Base-by-base conservation (phyloP, 2,797 vertebrate species). In the Gymnoscopelus braueri region DNA sequence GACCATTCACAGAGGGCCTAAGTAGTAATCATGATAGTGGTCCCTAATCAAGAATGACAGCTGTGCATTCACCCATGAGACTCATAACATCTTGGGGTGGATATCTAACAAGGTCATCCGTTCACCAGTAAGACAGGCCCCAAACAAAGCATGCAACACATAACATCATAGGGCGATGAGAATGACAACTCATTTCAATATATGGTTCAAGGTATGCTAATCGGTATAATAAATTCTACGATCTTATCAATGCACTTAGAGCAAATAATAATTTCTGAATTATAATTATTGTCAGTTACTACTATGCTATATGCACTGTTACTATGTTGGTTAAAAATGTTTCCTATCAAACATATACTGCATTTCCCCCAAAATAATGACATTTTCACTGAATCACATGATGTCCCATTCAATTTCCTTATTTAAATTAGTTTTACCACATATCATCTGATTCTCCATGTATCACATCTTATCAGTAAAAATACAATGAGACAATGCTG, bases 1-100 rank as follows among this genome's bases (percentile, higher is more conserved):
- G 56, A 72, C 65, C 60, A 49, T 75, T 79, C 61, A 78, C 63
- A 67, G 72, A 75, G 70, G 71, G 82, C 77, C 79, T 79, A 73
- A 79, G 77, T 84, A 78, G 69, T 80, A 90, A 91, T 93, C 81
- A 88, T 60, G 83, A 75, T 84, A 92, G 87, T 91, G 86, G 86
- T 87, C 80, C 71, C 80, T 93, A 90, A 93, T 89, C 83, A 87
- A 87, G 80, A 59, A 75, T 84, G 82, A 86, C 81, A 92, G 88
- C 80, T 86, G 79, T 78, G 69, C 78, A 80, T 85, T 86, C 73
- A 79, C 89, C 84, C 90, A 65, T 67, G 89, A 91, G 89, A 89
- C 85, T 78, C 81, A 80, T 89, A 90, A 89, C 72, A 91, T 80
- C 70, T 86, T 71, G 62, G 75, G 77, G 64, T 79, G 75, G 72